Evolutionary conservation across 2,797 vertebrate species (phyloP), one percentile per base, ranked within the genome.

Genomic region (Okamejei kenojei): DNA sequence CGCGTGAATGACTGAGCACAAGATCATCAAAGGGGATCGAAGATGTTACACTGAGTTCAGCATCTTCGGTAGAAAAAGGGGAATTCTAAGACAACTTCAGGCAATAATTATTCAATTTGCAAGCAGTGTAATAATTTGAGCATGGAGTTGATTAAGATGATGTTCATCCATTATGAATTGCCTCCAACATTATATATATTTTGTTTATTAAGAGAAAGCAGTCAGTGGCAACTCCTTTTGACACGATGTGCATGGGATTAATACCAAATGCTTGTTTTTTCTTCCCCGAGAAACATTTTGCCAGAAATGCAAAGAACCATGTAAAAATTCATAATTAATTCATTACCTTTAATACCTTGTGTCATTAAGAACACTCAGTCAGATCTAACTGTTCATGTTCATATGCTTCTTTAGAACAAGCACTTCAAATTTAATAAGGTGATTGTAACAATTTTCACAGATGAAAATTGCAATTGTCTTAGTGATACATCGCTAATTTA

Each of bases 261-360:
- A 68, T 26, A 68, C 29, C 29, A 1, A 35, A 17, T 15, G 26
- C 38, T 23, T 13, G 23, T 54, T 76, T 26, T 92, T n/a, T 90
- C 45, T 74, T 92, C 29, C 45, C 1, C 13, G 15, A 1, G 13
- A 6, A 76, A 3, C 61, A 26, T 74, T 92, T 73, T 76, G 23
- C 38, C 71, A 74, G 71, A 92, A 54, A 11, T 58, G 26, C 35
- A 54, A 74, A 54, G 71, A 92, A 54, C 35, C 38, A 45, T 74
- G 1, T 29, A 74, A 23, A 71, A 92, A 76, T 92, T 92, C 38
- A 92, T 92, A 92, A 92, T 76, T 92, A 92, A 74, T 92, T 92
- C 45, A 76, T 54, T 38, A 74, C 71, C 9, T 54, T 23, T 76
- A 54, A 76, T 73, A 74, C 26, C 71, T 17, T 92, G 76, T 92